A percentile compares a stretch with the other conserved stretches of the same genome.
These are phyloP conservation scores for Bombus superbus DNA, from an alignment of 1,140 invertebrate species.

Conservation along the genomic window DNA sequence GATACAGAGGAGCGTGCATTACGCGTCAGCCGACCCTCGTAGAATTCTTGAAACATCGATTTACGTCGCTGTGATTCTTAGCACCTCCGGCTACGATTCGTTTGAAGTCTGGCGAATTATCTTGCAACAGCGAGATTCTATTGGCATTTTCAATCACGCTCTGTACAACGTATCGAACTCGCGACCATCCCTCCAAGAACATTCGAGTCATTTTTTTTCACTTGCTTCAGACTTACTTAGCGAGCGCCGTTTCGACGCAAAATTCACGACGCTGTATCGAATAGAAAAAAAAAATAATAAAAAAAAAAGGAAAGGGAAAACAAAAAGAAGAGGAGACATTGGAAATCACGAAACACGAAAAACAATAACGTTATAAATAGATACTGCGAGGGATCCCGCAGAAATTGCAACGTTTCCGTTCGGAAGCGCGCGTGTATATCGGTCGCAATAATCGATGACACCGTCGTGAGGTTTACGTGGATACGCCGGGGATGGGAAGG, in stretches of 20 bases:
- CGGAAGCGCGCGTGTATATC: conserved; percentile 47
- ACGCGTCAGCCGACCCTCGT: too few species aligned
- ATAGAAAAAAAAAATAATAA: not conserved
- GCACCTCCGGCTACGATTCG: too few species aligned
- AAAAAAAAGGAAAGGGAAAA: not conserved
- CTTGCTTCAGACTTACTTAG: not conserved
- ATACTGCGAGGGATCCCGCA: not conserved
- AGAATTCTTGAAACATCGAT: too few species aligned
- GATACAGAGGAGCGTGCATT: too few species aligned
- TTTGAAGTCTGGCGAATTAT: too few species aligned
- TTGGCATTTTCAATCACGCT: too few species aligned
- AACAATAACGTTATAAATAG: not conserved
- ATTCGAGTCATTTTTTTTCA: not conserved
- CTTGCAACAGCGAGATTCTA: too few species aligned
- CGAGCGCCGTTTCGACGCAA: not conserved
- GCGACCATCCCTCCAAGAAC: not conserved
- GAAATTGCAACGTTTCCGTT: conserved; percentile 60
- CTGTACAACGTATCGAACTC: too few species aligned
- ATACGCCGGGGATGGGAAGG: conserved; percentile 4
- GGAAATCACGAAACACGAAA: not conserved
- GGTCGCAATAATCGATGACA: conserved; percentile 57
- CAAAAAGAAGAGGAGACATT: not conserved
- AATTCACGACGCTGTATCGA: not conserved
- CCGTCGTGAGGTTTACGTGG: conserved; percentile 43
- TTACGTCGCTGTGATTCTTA: too few species aligned